Evolutionary conservation across 2,797 vertebrate species (phyloP).

Genomic region (Typhlichthys eigenmanni): DNA sequence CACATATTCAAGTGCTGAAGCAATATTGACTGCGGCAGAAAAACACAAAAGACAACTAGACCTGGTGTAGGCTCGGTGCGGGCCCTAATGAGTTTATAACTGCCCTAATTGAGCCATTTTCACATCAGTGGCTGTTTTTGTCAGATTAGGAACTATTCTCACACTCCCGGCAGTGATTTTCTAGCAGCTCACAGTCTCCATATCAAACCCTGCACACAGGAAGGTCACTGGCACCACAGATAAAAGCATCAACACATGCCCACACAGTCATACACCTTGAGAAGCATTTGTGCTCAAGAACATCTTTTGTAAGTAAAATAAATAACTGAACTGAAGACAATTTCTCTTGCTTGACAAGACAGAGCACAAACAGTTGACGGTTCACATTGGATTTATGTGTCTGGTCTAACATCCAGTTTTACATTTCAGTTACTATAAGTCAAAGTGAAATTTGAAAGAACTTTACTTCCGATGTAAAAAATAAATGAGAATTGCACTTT

Average conservation of each 20-base stretch:
- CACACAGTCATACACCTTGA: slow-evolving; percentile 34
- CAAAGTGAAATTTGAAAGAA: too few species aligned
- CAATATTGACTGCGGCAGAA: slow-evolving; percentile 70
- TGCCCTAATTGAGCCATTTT: slow-evolving; percentile 80
- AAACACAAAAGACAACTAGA: slow-evolving; percentile 45
- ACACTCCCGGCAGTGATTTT: slow-evolving; percentile 55
- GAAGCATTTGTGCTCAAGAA: slow-evolving; percentile 34
- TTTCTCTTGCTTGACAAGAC: slow-evolving; percentile 40
- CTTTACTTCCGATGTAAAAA: too few species aligned
- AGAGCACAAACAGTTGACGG: slow-evolving; percentile 36
- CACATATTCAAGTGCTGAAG: slow-evolving; percentile 73
- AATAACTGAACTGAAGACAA: slow-evolving; percentile 29
- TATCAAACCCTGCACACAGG: slow-evolving; percentile 49
- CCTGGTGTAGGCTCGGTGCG: slow-evolving; percentile 49
- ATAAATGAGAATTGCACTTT: too few species aligned
- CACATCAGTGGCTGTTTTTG: slow-evolving; percentile 73
- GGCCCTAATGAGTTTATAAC: slow-evolving; percentile 74
- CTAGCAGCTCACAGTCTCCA: slow-evolving; percentile 35
- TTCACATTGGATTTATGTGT: slow-evolving; percentile 18
- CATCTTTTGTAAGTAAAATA: slow-evolving; percentile 35
- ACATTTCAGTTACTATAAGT: slow-evolving; percentile 40
- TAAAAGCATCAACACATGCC: slow-evolving; percentile 35
- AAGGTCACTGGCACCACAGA: slow-evolving; percentile 53
- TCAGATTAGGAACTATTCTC: slow-evolving; percentile 63
- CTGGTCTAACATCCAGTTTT: slow-evolving; percentile 48